These are phyloP conservation scores for Ahaetulla prasina DNA, from an alignment of 2,113 vertebrate species.

Conservation along the genomic window DNA sequence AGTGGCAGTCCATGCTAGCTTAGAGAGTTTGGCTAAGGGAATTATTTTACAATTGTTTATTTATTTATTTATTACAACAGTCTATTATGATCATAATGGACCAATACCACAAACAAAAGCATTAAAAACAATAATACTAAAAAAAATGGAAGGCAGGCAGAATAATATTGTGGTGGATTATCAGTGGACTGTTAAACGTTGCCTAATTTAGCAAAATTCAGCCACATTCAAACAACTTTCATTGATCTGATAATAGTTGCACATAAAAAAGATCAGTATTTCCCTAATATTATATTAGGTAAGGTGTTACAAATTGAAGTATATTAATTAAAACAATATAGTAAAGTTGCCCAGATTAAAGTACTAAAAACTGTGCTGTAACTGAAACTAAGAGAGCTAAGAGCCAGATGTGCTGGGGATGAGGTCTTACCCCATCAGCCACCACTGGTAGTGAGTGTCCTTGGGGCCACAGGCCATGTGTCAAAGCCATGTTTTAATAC, in stretches of 20 bases:
- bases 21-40: not conserved
- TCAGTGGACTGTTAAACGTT: no score
- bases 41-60: not conserved
- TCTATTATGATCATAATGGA: not conserved
- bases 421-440: not conserved
- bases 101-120: not conserved
- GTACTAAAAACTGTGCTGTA: not conserved
- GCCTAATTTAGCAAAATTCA: not conserved
- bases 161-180: no score
- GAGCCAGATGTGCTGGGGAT: not conserved
- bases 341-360: not conserved
- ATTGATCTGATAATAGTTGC: not conserved
- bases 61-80: not conserved
- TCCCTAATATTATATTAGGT: not conserved
- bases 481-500: not conserved
- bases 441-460: not conserved
- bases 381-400: no score
- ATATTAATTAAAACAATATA: not conserved
- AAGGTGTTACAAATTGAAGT: not conserved
- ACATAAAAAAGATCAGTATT: not conserved
- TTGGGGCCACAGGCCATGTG: not conserved
- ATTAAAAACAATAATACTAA: not conserved
- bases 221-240: not conserved
- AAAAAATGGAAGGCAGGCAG: no score
- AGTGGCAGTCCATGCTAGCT: not conserved